Conservation (phyloP, 2,797 vertebrate genomes). For the Epinephelus coioides region DNA sequence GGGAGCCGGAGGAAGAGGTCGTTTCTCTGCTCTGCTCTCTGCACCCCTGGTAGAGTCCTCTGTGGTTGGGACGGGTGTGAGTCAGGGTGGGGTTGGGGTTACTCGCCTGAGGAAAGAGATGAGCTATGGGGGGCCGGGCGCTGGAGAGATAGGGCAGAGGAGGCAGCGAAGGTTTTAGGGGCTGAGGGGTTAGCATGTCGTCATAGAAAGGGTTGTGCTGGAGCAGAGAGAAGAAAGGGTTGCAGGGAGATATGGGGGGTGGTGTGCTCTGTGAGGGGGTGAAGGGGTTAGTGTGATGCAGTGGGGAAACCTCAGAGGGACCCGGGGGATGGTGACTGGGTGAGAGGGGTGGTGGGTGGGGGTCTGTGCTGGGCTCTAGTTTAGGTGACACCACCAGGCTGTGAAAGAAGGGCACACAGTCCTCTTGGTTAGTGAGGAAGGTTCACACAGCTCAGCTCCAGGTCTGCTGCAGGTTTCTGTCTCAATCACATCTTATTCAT, state of each 20-base stretch:
- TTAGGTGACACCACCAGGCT: conserved; percentile 93
- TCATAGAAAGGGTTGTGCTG: conserved; percentile 92
- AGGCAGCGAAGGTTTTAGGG: conserved; percentile 89
- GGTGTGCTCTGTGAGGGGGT: conserved; percentile 78
- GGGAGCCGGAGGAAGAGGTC: conserved; percentile 43
- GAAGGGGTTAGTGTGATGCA: conserved; percentile 86
- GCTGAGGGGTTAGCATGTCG: conserved; percentile 85
- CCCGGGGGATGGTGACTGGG: conserved; percentile 59
- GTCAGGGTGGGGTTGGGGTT: conserved; percentile 45
- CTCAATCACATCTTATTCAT: conserved; percentile 13
- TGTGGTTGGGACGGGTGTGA: conserved; percentile 14
- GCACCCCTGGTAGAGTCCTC: not conserved
- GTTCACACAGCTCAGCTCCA: conserved; percentile 37
- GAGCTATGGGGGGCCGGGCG: conserved; percentile 80
- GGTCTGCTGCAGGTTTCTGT: conserved; percentile 11
- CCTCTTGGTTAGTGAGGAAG: conserved; percentile 88
- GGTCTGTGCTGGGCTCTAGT: conserved; percentile 89
- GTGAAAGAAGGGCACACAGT: conserved; percentile 93
- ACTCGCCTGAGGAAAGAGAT: conserved; percentile 75
- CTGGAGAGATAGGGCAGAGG: conserved; percentile 92
- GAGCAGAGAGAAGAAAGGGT: conserved; percentile 90
- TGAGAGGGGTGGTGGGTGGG: conserved; percentile 75
- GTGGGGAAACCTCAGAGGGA: conserved; percentile 75
- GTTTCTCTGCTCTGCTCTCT: conserved; percentile 18
- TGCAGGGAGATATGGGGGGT: conserved; percentile 84